Evolutionary conservation across 2,888 invertebrate genomes (phyloP).

Genomic region (Chironomus tentans): DNA sequence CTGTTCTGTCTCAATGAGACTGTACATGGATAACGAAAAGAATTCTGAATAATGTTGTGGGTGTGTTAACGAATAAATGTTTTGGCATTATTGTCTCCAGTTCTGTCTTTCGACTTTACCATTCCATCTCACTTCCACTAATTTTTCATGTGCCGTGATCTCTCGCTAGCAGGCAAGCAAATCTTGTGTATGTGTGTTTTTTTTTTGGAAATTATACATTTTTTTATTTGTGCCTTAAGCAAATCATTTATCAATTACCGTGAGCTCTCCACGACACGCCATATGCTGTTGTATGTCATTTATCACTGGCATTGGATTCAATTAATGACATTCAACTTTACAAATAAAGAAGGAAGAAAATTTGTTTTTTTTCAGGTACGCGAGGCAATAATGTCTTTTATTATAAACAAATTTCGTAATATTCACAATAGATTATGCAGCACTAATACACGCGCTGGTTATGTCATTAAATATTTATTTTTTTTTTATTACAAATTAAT

Average conservation of each 20-base stretch:
- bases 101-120: not conserved
- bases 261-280: not conserved
- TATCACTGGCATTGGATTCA: not conserved
- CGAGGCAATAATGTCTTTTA: too few species aligned
- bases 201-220: not conserved
- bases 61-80: slow-evolving; percentile 19
- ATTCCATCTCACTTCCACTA: too few species aligned
- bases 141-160: too few species aligned
- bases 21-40: too few species aligned
- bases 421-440: too few species aligned
- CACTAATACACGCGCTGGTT: too few species aligned
- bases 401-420: too few species aligned
- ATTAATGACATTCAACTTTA: too few species aligned
- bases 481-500: not conserved
- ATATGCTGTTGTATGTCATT: not conserved
- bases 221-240: not conserved
- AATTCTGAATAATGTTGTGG: not conserved
- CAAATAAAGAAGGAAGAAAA: too few species aligned
- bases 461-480: not conserved
- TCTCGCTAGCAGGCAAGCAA: not conserved
- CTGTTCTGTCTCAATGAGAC: too few species aligned
- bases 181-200: not conserved
- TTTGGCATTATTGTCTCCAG: slow-evolving; percentile 14
- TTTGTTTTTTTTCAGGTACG: too few species aligned
- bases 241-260: slow-evolving; percentile 16